These are phyloP conservation scores for Poeciliopsis occidentalis DNA, from an alignment of 2,113 vertebrate species.

Conservation along the genomic window DNA sequence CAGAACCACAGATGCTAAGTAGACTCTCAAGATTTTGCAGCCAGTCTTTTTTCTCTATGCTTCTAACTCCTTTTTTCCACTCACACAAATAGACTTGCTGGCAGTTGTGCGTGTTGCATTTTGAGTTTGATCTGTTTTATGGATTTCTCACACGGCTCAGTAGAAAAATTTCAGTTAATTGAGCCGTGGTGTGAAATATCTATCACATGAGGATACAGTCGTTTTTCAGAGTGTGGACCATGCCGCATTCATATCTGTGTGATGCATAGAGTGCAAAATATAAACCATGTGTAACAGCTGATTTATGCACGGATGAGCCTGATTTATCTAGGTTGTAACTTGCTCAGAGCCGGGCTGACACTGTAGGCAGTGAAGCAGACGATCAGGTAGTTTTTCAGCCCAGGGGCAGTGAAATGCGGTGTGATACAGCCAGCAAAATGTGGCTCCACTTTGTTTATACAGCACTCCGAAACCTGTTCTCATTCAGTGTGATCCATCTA, in stretches of 20 bases:
- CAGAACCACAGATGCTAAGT: slow-evolving; percentile 63
- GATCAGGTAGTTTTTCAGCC: slow-evolving; percentile 58
- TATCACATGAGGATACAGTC: slow-evolving; percentile 57
- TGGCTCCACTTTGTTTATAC: slow-evolving; percentile 38
- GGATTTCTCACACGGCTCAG: slow-evolving; percentile 61
- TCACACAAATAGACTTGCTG: slow-evolving; percentile 1
- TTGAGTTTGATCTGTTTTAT: slow-evolving; percentile 65
- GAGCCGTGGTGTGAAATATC: slow-evolving; percentile 65
- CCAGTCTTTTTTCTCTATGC: slow-evolving; percentile 37
- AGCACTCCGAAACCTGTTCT: slow-evolving; percentile 34
- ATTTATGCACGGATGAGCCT: slow-evolving; percentile 67
- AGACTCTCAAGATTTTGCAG: slow-evolving; percentile 62
- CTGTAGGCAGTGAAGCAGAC: slow-evolving; percentile 73
- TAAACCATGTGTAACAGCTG: slow-evolving; percentile 45
- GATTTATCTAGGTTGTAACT: slow-evolving; percentile 61
- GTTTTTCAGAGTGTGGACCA: slow-evolving; percentile 54
- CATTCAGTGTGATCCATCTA: slow-evolving; percentile 28
- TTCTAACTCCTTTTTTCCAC: slow-evolving; percentile 8
- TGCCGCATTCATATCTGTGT: slow-evolving; percentile 52
- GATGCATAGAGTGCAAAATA: slow-evolving; percentile 51
- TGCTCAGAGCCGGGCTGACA: slow-evolving; percentile 49
- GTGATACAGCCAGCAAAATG: slow-evolving; percentile 58
- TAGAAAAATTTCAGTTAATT: slow-evolving; percentile 65
- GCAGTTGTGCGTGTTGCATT: slow-evolving; percentile 23
- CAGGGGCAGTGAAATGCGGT: slow-evolving; percentile 35